phyloP scores from a whole-genome alignment of 2,888 invertebrate species.

The Ischnura elegans region DNA sequence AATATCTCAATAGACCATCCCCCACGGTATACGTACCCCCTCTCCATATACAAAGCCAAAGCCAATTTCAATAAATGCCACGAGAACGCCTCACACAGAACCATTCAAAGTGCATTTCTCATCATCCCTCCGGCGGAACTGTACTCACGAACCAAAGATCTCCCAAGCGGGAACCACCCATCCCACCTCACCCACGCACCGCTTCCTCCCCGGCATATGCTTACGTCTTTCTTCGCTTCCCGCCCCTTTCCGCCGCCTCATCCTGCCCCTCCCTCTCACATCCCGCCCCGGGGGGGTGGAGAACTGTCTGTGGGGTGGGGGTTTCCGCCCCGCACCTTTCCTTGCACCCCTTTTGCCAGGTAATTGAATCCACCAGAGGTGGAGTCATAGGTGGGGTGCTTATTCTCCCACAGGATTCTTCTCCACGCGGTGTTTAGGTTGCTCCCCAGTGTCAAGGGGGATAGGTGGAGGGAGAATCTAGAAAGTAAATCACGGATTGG shows the following conservation, averaged over 20 bases:
- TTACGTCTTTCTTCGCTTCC: conserved; percentile 2
- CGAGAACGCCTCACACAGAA: background rate
- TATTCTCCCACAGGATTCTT: background rate
- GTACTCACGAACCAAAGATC: background rate
- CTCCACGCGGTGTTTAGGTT: background rate
- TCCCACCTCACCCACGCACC: background rate
- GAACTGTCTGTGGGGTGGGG: background rate
- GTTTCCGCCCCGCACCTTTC: background rate
- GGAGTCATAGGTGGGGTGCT: background rate
- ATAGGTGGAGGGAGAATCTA: background rate
- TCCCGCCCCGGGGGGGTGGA: background rate
- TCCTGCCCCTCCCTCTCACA: background rate
- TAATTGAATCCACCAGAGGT: conserved; percentile 55
- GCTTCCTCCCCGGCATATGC: background rate
- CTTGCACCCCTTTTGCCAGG: conserved; percentile 12
- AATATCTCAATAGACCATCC: too few species aligned
- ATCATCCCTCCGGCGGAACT: background rate
- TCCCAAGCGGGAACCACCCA: background rate
- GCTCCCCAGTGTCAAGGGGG: background rate
- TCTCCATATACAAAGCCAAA: background rate
- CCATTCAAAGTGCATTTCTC: too few species aligned
- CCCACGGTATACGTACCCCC: too few species aligned
- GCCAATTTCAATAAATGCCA: background rate
- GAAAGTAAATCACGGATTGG: too few species aligned
- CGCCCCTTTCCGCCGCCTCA: background rate